phyloP scores from a whole-genome alignment of 2,113 vertebrate species.

The Albula goreensis region DNA sequence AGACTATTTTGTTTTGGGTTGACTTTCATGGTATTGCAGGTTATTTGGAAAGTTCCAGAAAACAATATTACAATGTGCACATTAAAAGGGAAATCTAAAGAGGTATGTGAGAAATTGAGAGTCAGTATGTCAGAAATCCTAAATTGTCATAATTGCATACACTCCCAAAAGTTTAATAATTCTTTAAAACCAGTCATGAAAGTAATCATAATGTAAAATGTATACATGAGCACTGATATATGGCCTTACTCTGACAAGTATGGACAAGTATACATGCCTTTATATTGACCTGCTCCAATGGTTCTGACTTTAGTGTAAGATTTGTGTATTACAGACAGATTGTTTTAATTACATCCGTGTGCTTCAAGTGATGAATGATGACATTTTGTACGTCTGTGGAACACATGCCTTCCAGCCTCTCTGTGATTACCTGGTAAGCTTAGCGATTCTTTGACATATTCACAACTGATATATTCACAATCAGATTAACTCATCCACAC shows the following conservation, averaged over 20 bases:
- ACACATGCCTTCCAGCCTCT: constrained; percentile 91
- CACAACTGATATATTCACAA: neutral
- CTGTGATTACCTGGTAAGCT: constrained; percentile 89
- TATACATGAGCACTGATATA: no score
- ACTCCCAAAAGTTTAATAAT: no score
- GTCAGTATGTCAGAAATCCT: no score
- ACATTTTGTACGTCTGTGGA: constrained; percentile 87
- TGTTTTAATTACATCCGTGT: constrained; percentile 95
- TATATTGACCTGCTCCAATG: no score
- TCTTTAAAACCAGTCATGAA: no score
- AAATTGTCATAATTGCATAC: no score
- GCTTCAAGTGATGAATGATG: constrained; percentile 78
- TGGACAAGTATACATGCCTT: no score
- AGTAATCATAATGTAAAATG: no score
- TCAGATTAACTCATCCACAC: no score
- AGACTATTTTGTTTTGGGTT: no score
- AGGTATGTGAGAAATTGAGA: constrained; percentile 66
- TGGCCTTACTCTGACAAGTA: no score
- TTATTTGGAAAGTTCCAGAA: constrained; percentile 83
- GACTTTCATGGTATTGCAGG: constrained; percentile 60
- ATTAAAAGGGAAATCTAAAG: constrained; percentile 91
- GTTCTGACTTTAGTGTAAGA: neutral
- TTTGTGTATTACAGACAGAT: constrained; percentile 76
- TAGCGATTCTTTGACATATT: neutral
- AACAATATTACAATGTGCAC: constrained; percentile 77